Percentiles rank a stretch among this genome's conserved stretches.
These are phyloP conservation scores for Caradrina clavipalpis DNA, from an alignment of 2,888 invertebrate genomes.

Conservation along the genomic window DNA sequence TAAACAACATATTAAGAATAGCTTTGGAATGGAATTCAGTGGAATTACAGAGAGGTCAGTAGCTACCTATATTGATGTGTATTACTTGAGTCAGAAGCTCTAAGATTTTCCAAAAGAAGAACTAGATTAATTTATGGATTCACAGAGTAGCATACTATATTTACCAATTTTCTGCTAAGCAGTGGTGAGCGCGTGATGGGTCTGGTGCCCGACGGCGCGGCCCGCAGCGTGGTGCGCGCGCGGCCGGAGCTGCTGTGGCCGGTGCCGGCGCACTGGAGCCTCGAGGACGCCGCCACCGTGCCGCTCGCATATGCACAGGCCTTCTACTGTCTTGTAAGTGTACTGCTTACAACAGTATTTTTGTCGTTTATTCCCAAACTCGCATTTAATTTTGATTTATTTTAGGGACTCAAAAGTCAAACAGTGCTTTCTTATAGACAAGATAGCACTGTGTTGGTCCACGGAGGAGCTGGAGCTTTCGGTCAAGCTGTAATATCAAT, in stretches of 20 bases:
- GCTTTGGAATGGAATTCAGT: conserved; percentile 76
- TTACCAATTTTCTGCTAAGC: conserved; percentile 48
- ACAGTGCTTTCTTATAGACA: too few species aligned
- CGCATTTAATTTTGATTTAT: conserved; percentile 55
- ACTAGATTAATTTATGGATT: too few species aligned
- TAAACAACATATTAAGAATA: conserved; percentile 32
- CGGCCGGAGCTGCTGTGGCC: conserved; percentile 91
- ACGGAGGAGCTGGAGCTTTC: too few species aligned
- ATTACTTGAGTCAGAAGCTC: neutral
- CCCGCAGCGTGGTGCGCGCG: conserved; percentile 89
- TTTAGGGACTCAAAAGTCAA: neutral
- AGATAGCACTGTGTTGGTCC: too few species aligned
- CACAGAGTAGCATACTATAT: conserved; percentile 57
- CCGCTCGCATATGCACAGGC: conserved; percentile 94
- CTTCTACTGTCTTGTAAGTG: conserved; percentile 72
- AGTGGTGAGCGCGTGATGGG: conserved; percentile 92
- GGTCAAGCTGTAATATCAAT: too few species aligned
- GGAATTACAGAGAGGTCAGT: conserved; percentile 72
- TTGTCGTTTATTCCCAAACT: too few species aligned
- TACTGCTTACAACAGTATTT: too few species aligned
- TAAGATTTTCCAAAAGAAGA: too few species aligned
- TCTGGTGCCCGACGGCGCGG: conserved; percentile 85
- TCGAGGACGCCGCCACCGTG: conserved; percentile 94
- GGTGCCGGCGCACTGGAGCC: conserved; percentile 92
- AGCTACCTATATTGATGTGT: neutral